Base-by-base conservation (phyloP, 2,113 vertebrate genomes). In the Corvus moneduloides region DNA sequence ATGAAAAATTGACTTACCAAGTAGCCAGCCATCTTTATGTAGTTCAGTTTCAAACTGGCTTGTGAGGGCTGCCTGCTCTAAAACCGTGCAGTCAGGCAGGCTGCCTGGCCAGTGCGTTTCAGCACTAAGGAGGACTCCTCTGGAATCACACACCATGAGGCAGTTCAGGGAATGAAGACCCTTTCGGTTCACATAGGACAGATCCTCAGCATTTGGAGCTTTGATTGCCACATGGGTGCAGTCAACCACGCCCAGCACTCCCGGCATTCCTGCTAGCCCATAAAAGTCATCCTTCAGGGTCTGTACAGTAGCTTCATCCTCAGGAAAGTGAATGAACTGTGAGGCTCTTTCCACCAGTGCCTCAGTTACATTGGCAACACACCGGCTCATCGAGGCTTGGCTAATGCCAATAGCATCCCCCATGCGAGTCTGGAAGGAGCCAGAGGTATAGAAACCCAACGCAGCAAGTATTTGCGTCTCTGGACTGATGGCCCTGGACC, bases 311-410 rank as follows among this genome's bases (percentile, higher is more conserved):
- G 97, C 91, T 19, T 98, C 97, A 52, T 99, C 99, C 84, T 98
- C 97, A 67, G 98, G 97, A 79, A 98, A 99, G 95, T 51, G 97
- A 84, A 99, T 99, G 78, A 99, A 99, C 95, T 99, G 98, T 0
- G 99, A 96, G 17, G 98, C 98, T 95, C 99, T 99, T 94, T 99
- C 99, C 84, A 99, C 99, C 91, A 99, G 93, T 3, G 99, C 99
- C 94, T 98, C 99, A 0, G 99, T 99, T 87, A 99, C 99, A 9
- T 99, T 99, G 77, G 99, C 98, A 89, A 99, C 99, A 16, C 99
- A 99, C 78, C 99, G 98, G 39, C 99, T 99, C 99, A 99, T 99
- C 27, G 99, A 99, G 13, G 99, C 99, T 96, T 99, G 99, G 83
- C 99, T 99, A 94, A 99, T 99, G 62, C 99, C 99, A 17, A 99